Evolutionary conservation across 2,113 vertebrate genomes (phyloP).

Genomic region (Donacobius atricapilla): DNA sequence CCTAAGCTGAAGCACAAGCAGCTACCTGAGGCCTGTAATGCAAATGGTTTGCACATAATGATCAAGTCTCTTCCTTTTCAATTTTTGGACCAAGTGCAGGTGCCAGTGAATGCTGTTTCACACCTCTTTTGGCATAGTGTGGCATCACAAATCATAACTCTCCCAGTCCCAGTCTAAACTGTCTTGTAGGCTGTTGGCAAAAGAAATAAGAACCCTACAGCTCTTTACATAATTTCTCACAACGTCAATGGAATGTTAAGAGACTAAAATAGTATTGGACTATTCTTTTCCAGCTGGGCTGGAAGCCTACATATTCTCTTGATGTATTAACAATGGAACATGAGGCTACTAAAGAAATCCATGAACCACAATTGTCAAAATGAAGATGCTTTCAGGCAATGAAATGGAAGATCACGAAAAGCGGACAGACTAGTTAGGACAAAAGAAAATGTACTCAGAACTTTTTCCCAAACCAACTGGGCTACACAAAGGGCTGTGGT

Average conservation of each 20-base stretch:
- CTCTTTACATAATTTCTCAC: background rate
- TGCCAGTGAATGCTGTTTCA: background rate
- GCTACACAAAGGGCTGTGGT: background rate
- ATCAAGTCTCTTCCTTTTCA: background rate
- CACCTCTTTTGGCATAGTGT: background rate
- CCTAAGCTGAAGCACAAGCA: background rate
- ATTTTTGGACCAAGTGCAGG: background rate
- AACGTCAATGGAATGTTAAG: background rate
- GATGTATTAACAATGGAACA: background rate
- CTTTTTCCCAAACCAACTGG: background rate
- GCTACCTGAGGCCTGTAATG: background rate
- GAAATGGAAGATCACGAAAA: background rate
- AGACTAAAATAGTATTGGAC: background rate
- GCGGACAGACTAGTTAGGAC: background rate
- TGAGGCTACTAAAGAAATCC: background rate
- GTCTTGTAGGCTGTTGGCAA: background rate
- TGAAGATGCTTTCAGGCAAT: background rate
- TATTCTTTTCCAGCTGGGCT: constrained; percentile 1
- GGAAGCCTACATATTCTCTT: background rate
- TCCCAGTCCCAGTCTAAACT: background rate
- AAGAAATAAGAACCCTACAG: background rate
- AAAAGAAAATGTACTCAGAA: background rate
- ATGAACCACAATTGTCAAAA: constrained; percentile 13
- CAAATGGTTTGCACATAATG: background rate
- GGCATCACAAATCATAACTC: constrained; percentile 26